phyloP scores from a whole-genome alignment of 1,140 invertebrate genomes.

The Hyphantria cunea region DNA sequence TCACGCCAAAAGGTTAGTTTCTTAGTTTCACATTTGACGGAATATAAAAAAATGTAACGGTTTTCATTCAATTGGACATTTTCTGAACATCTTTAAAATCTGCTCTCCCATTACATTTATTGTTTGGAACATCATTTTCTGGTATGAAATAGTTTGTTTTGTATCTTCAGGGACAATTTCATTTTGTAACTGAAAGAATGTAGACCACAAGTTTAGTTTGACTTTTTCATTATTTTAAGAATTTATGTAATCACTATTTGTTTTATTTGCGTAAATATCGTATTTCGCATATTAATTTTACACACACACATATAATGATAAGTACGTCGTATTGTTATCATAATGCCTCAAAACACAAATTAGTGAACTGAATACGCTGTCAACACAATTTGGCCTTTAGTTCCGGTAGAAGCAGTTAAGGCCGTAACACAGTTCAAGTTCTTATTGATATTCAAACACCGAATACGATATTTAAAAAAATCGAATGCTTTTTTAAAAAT shows the following conservation, averaged over 20 bases:
- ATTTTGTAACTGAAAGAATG: too few relatives aligned
- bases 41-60: conserved; percentile 7
- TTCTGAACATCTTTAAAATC: too few relatives aligned
- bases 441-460: conserved; percentile 9
- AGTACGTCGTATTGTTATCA: background rate
- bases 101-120: too few relatives aligned
- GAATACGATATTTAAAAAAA: background rate
- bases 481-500: background rate
- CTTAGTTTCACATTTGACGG: conserved; percentile 14
- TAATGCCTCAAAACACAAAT: conserved; percentile 15
- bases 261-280: background rate
- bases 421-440: conserved; percentile 22
- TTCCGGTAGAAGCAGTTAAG: conserved; percentile 32
- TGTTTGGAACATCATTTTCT: too few relatives aligned
- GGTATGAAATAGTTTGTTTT: too few relatives aligned
- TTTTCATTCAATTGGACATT: too few relatives aligned
- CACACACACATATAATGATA: too few relatives aligned
- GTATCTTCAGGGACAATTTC: too few relatives aligned
- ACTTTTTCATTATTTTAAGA: too few relatives aligned
- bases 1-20: conserved; percentile 5
- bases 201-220: too few relatives aligned
- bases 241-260: too few relatives aligned
- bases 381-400: conserved; percentile 25
- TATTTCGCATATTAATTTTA: too few relatives aligned
- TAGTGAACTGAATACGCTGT: conserved; percentile 2